These are phyloP conservation scores for Todiramphus saurophagus DNA, from an alignment of 2,113 vertebrate species.

Conservation along the genomic window DNA sequence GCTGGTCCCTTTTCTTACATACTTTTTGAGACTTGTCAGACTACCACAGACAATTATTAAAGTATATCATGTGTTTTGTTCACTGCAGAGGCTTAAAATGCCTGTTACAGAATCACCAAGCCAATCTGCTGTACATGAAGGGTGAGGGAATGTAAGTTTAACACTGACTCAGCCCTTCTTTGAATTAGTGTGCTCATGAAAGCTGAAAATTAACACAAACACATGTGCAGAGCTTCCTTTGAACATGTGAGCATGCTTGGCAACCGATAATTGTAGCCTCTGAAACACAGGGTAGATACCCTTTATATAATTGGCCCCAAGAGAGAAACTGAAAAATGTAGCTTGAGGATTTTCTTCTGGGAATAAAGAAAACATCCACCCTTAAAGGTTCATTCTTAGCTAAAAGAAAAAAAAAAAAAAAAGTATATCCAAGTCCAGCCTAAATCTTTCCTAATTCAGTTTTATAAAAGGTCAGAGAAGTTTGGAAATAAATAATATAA, in stretches of 20 bases:
- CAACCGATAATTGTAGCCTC: neutral
- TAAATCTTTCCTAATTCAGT: neutral
- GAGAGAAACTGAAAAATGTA: slow-evolving; percentile 3
- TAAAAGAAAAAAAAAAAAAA: neutral
- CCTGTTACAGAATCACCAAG: neutral
- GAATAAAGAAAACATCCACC: neutral
- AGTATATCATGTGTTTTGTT: neutral
- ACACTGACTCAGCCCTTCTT: neutral
- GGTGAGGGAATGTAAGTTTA: neutral
- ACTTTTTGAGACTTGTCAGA: neutral
- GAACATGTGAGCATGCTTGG: slow-evolving; percentile 2
- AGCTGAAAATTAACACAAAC: slow-evolving; percentile 19
- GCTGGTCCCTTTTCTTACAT: neutral
- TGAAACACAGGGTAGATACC: slow-evolving; percentile 14
- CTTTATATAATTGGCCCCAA: slow-evolving; percentile 52
- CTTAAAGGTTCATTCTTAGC: neutral
- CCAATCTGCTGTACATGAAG: neutral
- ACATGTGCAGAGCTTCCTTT: slow-evolving; percentile 8
- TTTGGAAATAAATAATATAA: neutral
- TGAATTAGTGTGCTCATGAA: slow-evolving; percentile 4
- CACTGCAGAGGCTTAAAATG: neutral
- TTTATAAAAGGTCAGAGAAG: neutral
- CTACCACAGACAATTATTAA: neutral
- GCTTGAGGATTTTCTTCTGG: neutral
- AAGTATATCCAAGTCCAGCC: neutral